Evolutionary conservation across 2,797 vertebrate species (phyloP), one percentile per base, ranked within the genome.

Genomic region (Epinephelus coioides): DNA sequence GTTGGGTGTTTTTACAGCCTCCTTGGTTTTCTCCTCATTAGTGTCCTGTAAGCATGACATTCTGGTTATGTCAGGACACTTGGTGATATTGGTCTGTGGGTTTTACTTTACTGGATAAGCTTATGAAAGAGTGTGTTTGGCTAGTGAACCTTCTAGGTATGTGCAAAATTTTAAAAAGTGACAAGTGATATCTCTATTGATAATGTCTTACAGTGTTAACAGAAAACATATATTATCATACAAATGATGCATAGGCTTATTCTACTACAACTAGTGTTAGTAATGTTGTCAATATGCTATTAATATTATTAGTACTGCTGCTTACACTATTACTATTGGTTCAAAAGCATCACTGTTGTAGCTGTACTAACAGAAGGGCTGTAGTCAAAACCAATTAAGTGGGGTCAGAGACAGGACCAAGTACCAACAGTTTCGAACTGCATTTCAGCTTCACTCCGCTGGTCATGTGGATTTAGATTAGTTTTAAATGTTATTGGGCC

Each of bases 21-120:
- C 95, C 91, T 96, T 98, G 79, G 89, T 83, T 86, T 94, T 96
- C 55, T 92, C 91, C 2, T 87, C 96, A 6, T 92, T 91, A 0
- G 97, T 97, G 80, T 96, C 94, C 98, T 99, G 92, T 76, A 78
- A 91, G 94, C 57, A 73, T 40, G 64, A 80, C 34, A 82, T 62
- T 74, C 2, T 62, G 30, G 21, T 62, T 53, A 56, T 19, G 47
- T 77, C 43, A 78, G 47, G 12, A 68, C 21, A 54, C 6, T n/a
- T 55, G 34, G 18, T 18, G 27, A 46, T 12, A 43, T 40, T 64
- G n/a, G 18, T n/a, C 11, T 61, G 6, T 40, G 23, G 40, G 13
- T 34, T 75, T 69, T 49, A 9, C 11, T 0, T 71, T 15, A n/a
- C n/a, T 65, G 25, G 25, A 5, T 40, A 11, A 17, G n/a, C n/a